A percentile compares a stretch with the other conserved stretches of the same genome.
phyloP scores from a whole-genome alignment of 2,888 invertebrate genomes.

The Cosmia pyralina region DNA sequence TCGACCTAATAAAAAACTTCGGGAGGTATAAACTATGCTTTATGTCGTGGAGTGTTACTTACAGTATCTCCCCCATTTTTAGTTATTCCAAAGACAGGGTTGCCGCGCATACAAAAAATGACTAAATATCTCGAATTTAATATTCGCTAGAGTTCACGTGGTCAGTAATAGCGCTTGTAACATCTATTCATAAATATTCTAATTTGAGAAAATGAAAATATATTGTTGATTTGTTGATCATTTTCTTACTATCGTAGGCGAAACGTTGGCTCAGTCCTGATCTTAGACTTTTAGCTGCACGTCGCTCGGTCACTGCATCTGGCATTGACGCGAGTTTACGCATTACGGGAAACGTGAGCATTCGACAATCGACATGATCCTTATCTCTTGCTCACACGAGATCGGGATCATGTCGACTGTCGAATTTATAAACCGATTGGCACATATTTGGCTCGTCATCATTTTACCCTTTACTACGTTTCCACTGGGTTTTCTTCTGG shows the following conservation, averaged over 20 bases:
- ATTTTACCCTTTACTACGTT: background rate
- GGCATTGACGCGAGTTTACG: conserved; percentile 29
- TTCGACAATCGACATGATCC: background rate
- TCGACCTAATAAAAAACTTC: conserved; percentile 20
- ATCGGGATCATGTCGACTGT: too few species aligned
- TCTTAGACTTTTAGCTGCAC: conserved; percentile 4
- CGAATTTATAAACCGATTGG: conserved; percentile 3
- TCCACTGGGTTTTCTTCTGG: background rate
- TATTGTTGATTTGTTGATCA: background rate
- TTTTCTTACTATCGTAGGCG: conserved; percentile 33
- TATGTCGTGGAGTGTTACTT: conserved; percentile 35
- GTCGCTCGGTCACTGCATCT: conserved; percentile 15
- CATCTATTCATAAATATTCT: conserved; percentile 39
- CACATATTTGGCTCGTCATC: conserved; percentile 1
- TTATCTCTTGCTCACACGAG: conserved; percentile 11
- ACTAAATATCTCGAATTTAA: background rate
- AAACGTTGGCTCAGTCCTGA: conserved; percentile 19
- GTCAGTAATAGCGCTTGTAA: conserved; percentile 20
- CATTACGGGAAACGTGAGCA: conserved; percentile 28
- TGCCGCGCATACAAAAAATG: conserved; percentile 1
- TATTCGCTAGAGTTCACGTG: background rate
- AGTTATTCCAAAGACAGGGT: conserved; percentile 21
- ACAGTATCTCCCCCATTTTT: conserved; percentile 45
- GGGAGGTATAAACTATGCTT: conserved; percentile 33
- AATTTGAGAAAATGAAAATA: conserved; percentile 31